A percentile compares a stretch with the other conserved stretches of the same genome.
Evolutionary conservation across 2,888 invertebrate genomes (phyloP).

Genomic region (Spialia ferax): DNA sequence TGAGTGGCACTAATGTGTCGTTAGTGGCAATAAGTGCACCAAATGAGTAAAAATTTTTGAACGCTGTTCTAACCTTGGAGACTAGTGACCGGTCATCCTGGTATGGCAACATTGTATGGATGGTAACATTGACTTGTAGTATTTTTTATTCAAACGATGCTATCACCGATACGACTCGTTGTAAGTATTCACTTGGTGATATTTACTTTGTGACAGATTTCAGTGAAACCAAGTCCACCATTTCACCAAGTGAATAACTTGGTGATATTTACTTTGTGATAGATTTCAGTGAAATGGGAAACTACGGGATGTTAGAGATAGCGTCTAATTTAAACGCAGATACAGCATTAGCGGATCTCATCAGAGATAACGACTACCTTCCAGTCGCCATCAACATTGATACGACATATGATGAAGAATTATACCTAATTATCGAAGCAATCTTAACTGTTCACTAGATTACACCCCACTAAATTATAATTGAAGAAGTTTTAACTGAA

Average conservation of each 20-base stretch:
- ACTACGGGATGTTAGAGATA: slow-evolving; percentile 17
- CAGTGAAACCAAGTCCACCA: not conserved
- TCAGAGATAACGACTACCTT: slow-evolving; percentile 29
- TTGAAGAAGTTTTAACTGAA: not conserved
- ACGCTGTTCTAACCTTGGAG: no score
- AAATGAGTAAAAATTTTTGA: no score
- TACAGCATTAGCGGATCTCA: slow-evolving; percentile 22
- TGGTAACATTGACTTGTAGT: no score
- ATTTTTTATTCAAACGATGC: no score
- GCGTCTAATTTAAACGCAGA: slow-evolving; percentile 23
- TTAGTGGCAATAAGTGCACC: no score
- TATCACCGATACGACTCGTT: no score
- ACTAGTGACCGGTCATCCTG: no score
- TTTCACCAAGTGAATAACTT: not conserved
- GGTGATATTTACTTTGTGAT: not conserved
- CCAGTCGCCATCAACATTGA: slow-evolving; percentile 17
- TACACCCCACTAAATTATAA: slow-evolving; percentile 4
- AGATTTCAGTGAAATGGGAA: slow-evolving; percentile 18
- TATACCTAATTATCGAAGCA: slow-evolving; percentile 17
- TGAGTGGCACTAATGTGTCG: no score
- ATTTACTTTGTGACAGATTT: not conserved
- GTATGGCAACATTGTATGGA: no score
- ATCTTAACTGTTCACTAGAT: slow-evolving; percentile 15
- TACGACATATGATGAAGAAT: slow-evolving; percentile 28
- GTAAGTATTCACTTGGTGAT: not conserved